Conservation (phyloP, 2,888 invertebrate genomes). For the Operophtera brumata region DNA sequence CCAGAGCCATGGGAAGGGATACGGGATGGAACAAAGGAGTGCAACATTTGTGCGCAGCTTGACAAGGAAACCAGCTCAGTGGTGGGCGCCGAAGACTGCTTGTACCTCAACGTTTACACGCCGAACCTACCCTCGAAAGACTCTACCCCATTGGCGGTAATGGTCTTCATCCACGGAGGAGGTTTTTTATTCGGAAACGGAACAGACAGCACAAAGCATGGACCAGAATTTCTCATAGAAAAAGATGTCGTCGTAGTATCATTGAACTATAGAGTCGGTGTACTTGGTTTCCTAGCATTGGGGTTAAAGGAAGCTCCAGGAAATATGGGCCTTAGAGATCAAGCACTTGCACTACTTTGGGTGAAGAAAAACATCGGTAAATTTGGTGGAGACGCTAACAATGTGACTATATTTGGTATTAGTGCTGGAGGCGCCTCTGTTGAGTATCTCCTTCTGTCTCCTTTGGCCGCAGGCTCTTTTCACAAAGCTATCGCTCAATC, state of each 20-base stretch:
- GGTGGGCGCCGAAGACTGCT: constrained; percentile 82
- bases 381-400: constrained; percentile 73
- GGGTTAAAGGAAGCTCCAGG: constrained; percentile 69
- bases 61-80: constrained; percentile 74
- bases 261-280: constrained; percentile 70
- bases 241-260: constrained; percentile 68
- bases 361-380: constrained; percentile 68
- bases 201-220: constrained; percentile 60
- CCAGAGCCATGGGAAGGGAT: constrained; percentile 80
- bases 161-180: constrained; percentile 74
- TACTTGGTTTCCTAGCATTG: constrained; percentile 67
- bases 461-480: constrained; percentile 72
- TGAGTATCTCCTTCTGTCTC: constrained; percentile 68
- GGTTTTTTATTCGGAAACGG: constrained; percentile 71
- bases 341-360: constrained; percentile 78
- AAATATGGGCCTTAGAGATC: constrained; percentile 77
- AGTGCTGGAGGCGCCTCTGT: constrained; percentile 77
- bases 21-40: constrained; percentile 82
- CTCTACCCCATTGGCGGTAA: constrained; percentile 54
- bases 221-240: constrained; percentile 69
- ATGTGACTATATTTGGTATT: constrained; percentile 76
- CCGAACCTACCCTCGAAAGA: constrained; percentile 62
- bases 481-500: constrained; percentile 79
- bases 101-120: constrained; percentile 85
- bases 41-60: constrained; percentile 83